Evolutionary conservation across 2,888 invertebrate species (phyloP), one percentile per base, ranked within the genome.

Genomic region (Netelia melanura): DNA sequence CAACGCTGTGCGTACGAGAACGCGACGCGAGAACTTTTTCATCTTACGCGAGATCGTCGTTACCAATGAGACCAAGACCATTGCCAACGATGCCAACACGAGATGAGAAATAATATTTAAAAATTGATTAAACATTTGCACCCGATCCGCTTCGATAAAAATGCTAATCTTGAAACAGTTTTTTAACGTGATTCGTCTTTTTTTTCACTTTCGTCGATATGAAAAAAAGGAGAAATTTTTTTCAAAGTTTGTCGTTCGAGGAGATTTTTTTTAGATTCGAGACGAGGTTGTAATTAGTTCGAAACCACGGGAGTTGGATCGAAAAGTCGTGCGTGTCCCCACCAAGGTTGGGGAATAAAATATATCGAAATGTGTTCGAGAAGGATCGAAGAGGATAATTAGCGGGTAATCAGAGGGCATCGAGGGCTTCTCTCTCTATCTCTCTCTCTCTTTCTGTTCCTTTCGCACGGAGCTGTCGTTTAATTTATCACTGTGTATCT

Each of bases 331-430:
- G 52, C 67, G 30, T 56, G 14, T 62, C 17, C 38, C 65, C 30
- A 21, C n/a, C 58, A 11, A 14, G 14, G 17, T 58, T 21, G 58
- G 9, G n/a, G 43, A 30, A 77, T 67, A 58, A 77, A 67, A 68
- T 81, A 61, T 61, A 58, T 61, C 70, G 76, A 38, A 76, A 76
- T 71, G 30, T 21, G 17, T 58, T 70, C 48, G 71, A n/a, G 76
- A 21, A 68, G 68, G 80, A 67, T 78, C 77, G 72, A 64, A 17
- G 64, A 72, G 77, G 81, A 74, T 84, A 84, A 84, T 84, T 84
- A 84, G 77, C 77, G 84, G 61, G 84, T 76, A 84, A 77, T 84
- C 84, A 78, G 62, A 74, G 68, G 72, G 61, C 68, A 81, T 71
- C 62, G 52, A 48, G 14, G 21, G 17, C 48, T 44, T 56, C 56